phyloP scores from a whole-genome alignment of 2,113 vertebrate genomes.

The Cyprinodon brontotheroides region DNA sequence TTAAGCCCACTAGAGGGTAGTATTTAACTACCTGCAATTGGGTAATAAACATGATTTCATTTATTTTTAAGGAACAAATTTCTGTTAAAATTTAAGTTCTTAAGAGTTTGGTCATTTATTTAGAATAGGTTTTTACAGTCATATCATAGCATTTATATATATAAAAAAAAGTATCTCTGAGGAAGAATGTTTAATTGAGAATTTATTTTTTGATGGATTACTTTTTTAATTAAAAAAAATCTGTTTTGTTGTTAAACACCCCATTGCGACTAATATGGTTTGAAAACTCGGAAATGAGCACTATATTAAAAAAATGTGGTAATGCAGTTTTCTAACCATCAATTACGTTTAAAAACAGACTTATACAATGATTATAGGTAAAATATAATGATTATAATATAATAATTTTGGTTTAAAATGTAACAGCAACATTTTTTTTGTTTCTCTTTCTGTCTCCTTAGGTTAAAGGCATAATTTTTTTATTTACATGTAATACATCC shows the following conservation, averaged over 20 bases:
- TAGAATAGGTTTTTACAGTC: background rate
- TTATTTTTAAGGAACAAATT: conserved; percentile 3
- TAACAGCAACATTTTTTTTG: too few relatives aligned
- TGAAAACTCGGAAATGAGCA: background rate
- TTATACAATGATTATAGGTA: too few relatives aligned
- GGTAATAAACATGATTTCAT: conserved; percentile 16
- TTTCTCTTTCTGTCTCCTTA: background rate
- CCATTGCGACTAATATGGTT: background rate
- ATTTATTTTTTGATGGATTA: background rate
- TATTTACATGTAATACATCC: background rate
- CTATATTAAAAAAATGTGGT: background rate
- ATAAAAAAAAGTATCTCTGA: background rate
- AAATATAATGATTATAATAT: too few relatives aligned
- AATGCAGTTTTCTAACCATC: background rate
- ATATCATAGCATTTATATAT: background rate
- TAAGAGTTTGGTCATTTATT: background rate
- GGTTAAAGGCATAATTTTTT: background rate
- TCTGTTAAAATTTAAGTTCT: background rate
- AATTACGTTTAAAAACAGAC: background rate
- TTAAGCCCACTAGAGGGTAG: conserved; percentile 75
- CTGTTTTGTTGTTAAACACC: background rate
- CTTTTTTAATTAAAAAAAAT: background rate
- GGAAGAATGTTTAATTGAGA: too few relatives aligned
- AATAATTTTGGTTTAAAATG: too few relatives aligned
- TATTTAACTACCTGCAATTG: conserved; percentile 66